Evolutionary conservation across 2,797 vertebrate species (phyloP).

Genomic region (Fratercula arctica): DNA sequence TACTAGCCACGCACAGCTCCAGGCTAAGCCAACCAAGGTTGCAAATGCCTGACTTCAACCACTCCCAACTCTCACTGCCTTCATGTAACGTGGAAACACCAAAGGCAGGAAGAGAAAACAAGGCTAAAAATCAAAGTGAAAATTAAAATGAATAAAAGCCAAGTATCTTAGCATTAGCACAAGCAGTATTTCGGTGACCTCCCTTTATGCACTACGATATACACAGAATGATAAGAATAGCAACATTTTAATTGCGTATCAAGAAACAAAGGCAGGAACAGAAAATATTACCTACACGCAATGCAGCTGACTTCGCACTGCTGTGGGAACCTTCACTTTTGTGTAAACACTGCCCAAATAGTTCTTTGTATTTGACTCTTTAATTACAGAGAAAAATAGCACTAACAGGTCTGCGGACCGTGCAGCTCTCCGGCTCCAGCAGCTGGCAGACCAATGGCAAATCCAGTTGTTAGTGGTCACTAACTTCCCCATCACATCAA

Average conservation of each 20-base stretch:
- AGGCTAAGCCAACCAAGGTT: background rate
- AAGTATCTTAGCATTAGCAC: background rate
- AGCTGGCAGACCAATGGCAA: background rate
- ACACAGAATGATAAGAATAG: background rate
- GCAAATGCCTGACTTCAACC: background rate
- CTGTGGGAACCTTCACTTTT: constrained; percentile 46
- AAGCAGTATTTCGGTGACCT: background rate
- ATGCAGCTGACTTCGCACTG: constrained; percentile 2
- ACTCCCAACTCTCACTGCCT: background rate
- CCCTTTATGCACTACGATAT: background rate
- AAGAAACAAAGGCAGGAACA: constrained; percentile 59
- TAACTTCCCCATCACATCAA: background rate
- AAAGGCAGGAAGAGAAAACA: background rate
- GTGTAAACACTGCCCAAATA: constrained; percentile 26
- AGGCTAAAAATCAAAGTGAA: background rate
- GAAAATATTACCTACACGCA: background rate
- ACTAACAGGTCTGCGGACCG: background rate
- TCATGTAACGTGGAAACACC: background rate
- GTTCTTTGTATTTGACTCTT: constrained; percentile 22
- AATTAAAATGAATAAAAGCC: background rate
- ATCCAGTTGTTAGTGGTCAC: background rate
- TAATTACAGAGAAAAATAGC: constrained; percentile 19
- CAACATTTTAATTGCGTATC: background rate
- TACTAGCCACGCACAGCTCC: background rate
- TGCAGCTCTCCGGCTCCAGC: background rate